phyloP scores from a whole-genome alignment of 2,113 vertebrate genomes.

The Gobio gobio region DNA sequence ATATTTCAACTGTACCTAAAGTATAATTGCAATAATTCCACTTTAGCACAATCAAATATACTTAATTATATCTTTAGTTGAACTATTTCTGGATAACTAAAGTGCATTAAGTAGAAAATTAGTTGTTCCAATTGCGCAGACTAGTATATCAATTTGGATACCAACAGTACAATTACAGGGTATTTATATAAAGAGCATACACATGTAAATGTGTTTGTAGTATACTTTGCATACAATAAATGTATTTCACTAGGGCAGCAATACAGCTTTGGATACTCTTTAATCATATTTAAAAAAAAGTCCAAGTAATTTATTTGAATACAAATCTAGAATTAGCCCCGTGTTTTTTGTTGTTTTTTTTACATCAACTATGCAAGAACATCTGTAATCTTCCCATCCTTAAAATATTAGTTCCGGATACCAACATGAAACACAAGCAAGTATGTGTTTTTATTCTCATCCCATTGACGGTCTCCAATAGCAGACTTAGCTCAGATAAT shows the following conservation, averaged over 20 bases:
- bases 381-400: not conserved
- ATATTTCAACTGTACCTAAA: too few relatives aligned
- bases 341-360: not conserved
- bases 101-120: too few relatives aligned
- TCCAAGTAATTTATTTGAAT: not conserved
- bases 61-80: too few relatives aligned
- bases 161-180: too few relatives aligned
- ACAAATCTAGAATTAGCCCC: not conserved
- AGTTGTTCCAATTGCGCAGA: too few relatives aligned
- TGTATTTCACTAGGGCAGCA: not conserved
- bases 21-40: too few relatives aligned
- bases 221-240: too few relatives aligned
- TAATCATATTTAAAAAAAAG: not conserved
- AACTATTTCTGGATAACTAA: too few relatives aligned
- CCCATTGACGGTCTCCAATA: constrained; percentile 6
- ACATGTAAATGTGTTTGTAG: too few relatives aligned
- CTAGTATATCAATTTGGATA: too few relatives aligned
- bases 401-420: not conserved
- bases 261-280: not conserved
- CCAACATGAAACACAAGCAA: constrained; percentile 1
- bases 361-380: not conserved
- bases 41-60: too few relatives aligned
- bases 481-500: constrained; percentile 56
- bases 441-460: constrained; percentile 26
- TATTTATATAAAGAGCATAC: too few relatives aligned